Evolutionary conservation across 2,113 vertebrate genomes (phyloP).

Genomic region (Chinchilla lanigera): DNA sequence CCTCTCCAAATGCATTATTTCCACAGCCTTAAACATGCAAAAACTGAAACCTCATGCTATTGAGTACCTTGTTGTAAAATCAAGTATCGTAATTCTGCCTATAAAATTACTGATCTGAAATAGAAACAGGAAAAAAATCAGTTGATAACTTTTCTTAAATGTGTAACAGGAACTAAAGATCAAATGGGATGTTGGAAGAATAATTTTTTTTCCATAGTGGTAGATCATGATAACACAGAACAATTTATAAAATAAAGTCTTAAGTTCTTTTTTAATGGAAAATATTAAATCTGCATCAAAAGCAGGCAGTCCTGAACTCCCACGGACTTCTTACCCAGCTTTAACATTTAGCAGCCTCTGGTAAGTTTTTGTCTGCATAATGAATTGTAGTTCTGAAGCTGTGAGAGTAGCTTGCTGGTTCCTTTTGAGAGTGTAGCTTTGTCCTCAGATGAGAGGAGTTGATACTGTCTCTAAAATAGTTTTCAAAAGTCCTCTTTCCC

Average conservation of each 20-base stretch:
- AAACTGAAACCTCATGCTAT: neutral
- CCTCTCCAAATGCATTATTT: neutral
- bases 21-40: neutral
- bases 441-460: neutral
- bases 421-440: neutral
- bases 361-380: neutral
- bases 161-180: neutral
- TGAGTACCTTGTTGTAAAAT: conserved; percentile 15
- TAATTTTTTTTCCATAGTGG: neutral
- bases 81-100: neutral
- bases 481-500: neutral
- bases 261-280: conserved; percentile 1
- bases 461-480: neutral
- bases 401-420: neutral
- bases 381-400: neutral
- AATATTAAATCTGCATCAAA: neutral
- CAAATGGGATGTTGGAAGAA: neutral
- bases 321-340: neutral
- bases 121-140: neutral
- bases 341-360: neutral
- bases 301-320: neutral
- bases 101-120: neutral
- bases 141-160: neutral
- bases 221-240: neutral
- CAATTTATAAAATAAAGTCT: neutral